These are phyloP conservation scores for Venturia canescens DNA, from an alignment of 1,140 invertebrate genomes.

Conservation along the genomic window DNA sequence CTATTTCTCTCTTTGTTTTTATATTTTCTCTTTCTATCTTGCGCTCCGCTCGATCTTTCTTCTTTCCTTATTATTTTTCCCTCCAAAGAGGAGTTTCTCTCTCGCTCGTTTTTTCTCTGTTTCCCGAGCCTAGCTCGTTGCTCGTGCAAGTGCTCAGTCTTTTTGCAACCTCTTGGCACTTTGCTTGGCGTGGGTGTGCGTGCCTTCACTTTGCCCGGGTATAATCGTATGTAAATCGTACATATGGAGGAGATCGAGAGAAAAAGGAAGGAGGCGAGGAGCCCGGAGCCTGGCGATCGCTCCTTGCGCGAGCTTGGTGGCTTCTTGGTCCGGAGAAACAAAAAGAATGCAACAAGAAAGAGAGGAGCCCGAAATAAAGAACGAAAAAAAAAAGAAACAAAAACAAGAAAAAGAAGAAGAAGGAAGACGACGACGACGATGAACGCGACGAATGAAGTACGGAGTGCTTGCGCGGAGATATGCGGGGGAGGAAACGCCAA, in stretches of 20 bases:
- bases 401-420: too few species aligned
- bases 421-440: slow-evolving; percentile 29
- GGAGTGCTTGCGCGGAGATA: slow-evolving; percentile 38
- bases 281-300: slow-evolving; percentile 22
- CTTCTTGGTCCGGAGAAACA: slow-evolving; percentile 17
- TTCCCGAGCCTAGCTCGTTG: background rate
- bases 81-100: background rate
- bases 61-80: too few species aligned
- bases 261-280: background rate
- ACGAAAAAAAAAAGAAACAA: slow-evolving; percentile 6
- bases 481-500: slow-evolving; percentile 53
- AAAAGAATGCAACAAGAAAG: too few species aligned
- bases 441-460: slow-evolving; percentile 43
- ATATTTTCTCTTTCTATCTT: too few species aligned
- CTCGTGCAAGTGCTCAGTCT: slow-evolving; percentile 31
- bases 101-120: background rate
- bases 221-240: slow-evolving; percentile 77
- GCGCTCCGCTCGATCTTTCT: too few species aligned
- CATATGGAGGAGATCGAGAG: slow-evolving; percentile 58
- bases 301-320: slow-evolving; percentile 48
- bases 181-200: slow-evolving; percentile 73
- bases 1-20: background rate
- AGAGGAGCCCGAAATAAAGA: too few species aligned
- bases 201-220: slow-evolving; percentile 69
- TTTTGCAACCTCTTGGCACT: slow-evolving; percentile 56